Conservation (phyloP, 2,113 vertebrate genomes). For the Emydocephalus ijimae region DNA sequence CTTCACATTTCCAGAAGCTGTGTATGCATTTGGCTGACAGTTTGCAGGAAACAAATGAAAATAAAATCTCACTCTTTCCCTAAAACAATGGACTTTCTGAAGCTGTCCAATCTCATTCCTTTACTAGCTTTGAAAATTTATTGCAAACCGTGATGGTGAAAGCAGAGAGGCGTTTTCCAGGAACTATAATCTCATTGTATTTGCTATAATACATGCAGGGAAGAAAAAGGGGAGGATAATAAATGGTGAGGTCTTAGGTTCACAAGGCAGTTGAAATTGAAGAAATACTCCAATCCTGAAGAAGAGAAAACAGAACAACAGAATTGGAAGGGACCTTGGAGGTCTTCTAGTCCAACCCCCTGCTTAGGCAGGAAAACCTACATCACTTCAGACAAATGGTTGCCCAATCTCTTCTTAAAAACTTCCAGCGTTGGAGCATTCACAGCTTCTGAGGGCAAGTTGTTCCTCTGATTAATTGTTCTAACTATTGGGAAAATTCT, state of each 20-base stretch:
- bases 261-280: background rate
- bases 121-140: background rate
- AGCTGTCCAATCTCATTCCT: background rate
- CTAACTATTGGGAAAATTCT: too few relatives aligned
- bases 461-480: too few relatives aligned
- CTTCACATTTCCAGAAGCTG: background rate
- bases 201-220: background rate
- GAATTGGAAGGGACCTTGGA: too few relatives aligned
- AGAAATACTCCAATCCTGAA: background rate
- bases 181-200: background rate
- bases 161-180: background rate
- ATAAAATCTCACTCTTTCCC: background rate
- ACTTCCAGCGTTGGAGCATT: too few relatives aligned
- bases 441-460: too few relatives aligned
- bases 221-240: background rate
- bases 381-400: too few relatives aligned
- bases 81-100: background rate
- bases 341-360: too few relatives aligned
- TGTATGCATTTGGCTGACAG: background rate
- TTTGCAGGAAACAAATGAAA: background rate
- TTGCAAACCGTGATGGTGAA: background rate
- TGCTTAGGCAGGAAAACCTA: too few relatives aligned
- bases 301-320: background rate
- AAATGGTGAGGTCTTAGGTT: background rate
- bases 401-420: too few relatives aligned